Base-by-base conservation (phyloP, 1,140 invertebrate species). In the Panagrolaimus sp. region DNA sequence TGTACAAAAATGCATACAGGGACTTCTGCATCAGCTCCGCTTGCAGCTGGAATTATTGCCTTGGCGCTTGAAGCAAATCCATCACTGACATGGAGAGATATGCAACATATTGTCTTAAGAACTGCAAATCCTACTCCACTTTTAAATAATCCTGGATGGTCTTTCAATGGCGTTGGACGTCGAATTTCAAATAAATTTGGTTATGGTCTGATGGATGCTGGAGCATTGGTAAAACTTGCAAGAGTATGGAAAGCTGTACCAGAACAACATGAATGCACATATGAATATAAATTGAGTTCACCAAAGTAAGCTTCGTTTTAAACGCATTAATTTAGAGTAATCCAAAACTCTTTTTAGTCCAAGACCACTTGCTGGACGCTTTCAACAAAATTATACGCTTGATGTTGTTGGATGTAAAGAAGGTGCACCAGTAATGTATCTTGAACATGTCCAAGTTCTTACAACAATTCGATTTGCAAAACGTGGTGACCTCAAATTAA, bases 121-220 rank as follows among this genome's bases (percentile, higher is more conserved):
- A 85, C 86, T 13, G 83, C 85, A 5, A 77, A 71, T 25, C 77
- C 82, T n/a, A 73, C 66, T 79, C 82, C 85, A 13, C 82, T 86
- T 65, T 69, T 82, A 27, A 79, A 84, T 57, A 73, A 83, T 38
- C 80, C 82, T 14, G 92, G 93, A 5, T 97, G 93, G 93, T 89
- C 90, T 23, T 85, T 89, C 9, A 96, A 96, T 79, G 93, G 92
- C 2, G 90, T 93, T 4, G 91, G 92, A 77, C 87, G 92, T 66
- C 92, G 92, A 87, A 86, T 93, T 23, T 92, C 91, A 77, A 92
- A 95, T 82, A 92, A 94, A 84, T 97, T 96, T 83, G 95, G 96
- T 9, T 98, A 97, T 83, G 96, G 96, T 14, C 84, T 98, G 20
- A 96, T 98, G 91, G 93, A 98, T 85, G 94, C 93, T 3, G 89